A percentile compares a stretch with the other conserved stretches of the same genome.
Conservation (phyloP, 53 echinoderm and acorn worm species). For the Henricia sp. region DNA sequence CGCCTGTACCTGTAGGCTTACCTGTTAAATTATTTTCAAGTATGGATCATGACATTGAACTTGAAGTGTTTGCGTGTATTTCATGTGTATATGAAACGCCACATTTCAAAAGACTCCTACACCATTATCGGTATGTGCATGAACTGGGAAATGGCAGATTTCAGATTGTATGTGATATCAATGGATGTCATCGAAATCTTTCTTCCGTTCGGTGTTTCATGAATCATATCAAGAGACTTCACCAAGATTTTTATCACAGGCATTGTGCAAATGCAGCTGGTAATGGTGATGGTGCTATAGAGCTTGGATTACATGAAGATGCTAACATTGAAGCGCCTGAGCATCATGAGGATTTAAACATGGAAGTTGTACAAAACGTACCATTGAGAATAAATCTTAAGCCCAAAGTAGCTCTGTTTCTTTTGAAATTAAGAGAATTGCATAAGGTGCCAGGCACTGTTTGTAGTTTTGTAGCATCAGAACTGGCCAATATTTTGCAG, state of each 20-base stretch:
- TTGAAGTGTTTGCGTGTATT: conserved; percentile 27
- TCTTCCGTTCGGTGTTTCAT: conserved; percentile 28
- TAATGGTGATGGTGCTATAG: neutral
- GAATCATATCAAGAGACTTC: conserved; percentile 2
- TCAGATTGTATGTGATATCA: conserved; percentile 29
- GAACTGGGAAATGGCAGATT: conserved; percentile 36
- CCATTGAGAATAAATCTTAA: conserved; percentile 21
- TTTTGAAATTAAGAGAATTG: conserved; percentile 53
- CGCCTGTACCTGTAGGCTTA: too few relatives aligned
- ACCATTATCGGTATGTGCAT: conserved; percentile 44
- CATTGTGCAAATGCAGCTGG: conserved; percentile 6
- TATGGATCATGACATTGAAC: too few relatives aligned
- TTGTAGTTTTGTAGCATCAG: conserved; percentile 36
- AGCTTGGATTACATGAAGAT: neutral
- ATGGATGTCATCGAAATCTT: conserved; percentile 24
- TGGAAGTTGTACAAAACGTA: neutral
- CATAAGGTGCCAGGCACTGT: conserved; percentile 57
- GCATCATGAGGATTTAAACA: conserved; percentile 6
- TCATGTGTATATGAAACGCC: conserved; percentile 34
- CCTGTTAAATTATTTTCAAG: too few relatives aligned
- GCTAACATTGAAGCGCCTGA: conserved; percentile 1
- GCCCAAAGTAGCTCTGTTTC: conserved; percentile 39
- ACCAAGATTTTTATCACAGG: conserved; percentile 7
- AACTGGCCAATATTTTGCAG: conserved; percentile 38
- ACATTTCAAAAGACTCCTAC: conserved; percentile 23